These are phyloP conservation scores for Drosophila auraria DNA, from an alignment of 1,140 invertebrate genomes.

Conservation along the genomic window DNA sequence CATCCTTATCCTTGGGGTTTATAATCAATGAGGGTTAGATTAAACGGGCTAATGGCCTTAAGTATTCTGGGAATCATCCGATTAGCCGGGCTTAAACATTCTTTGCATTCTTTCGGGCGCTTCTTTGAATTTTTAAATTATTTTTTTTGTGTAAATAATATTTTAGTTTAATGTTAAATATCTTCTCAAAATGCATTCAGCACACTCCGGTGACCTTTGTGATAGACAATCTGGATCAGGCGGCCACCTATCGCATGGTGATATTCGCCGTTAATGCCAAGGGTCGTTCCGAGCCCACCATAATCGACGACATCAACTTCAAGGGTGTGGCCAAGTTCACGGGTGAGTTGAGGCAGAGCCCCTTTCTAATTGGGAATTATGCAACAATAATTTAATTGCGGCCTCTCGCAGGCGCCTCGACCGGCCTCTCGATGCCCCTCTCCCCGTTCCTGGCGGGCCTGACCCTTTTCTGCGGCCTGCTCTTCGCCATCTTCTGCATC, in stretches of 20 bases:
- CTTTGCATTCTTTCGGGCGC: constrained; percentile 21
- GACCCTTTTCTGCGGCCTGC: constrained; percentile 89
- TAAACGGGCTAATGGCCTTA: constrained; percentile 19
- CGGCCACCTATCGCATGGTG: constrained; percentile 90
- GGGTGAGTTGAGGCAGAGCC: constrained; percentile 84
- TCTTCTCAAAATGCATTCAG: constrained; percentile 31
- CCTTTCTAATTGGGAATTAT: constrained; percentile 40
- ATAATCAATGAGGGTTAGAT: constrained; percentile 26
- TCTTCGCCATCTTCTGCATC: constrained; percentile 90
- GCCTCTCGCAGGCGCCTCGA: constrained; percentile 85
- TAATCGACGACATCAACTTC: constrained; percentile 93
- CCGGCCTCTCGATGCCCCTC: constrained; percentile 86
- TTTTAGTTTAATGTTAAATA: background rate
- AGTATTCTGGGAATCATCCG: constrained; percentile 5
- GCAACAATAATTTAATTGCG: constrained; percentile 28
- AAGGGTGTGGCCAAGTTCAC: constrained; percentile 91
- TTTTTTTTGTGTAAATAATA: too few species aligned
- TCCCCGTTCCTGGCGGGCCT: constrained; percentile 90
- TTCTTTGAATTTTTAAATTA: background rate
- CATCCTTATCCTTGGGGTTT: constrained; percentile 13
- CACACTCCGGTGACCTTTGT: constrained; percentile 89
- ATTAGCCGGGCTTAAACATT: background rate
- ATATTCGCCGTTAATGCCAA: constrained; percentile 94
- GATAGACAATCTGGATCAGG: constrained; percentile 91
- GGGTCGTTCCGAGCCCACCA: constrained; percentile 92